Percentiles rank a stretch among this genome's conserved stretches.
Evolutionary conservation across 2,113 vertebrate genomes (phyloP).

Genomic region (Theristicus caerulescens): DNA sequence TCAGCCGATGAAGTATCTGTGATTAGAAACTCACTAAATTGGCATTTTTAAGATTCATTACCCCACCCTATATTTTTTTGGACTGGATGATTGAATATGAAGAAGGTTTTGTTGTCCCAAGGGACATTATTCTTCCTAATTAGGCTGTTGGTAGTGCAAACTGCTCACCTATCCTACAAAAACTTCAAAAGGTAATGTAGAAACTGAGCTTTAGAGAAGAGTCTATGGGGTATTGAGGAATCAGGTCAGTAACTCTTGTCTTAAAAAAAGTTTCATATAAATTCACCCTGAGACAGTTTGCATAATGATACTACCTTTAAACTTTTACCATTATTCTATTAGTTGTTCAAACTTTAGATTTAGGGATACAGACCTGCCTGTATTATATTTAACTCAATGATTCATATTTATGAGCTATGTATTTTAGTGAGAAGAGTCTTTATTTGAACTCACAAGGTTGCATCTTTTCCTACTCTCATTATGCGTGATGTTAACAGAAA

Average conservation of each 20-base stretch:
- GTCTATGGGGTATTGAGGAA: constrained; percentile 58
- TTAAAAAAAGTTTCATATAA: constrained; percentile 51
- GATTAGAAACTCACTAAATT: constrained; percentile 75
- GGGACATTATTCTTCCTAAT: constrained; percentile 59
- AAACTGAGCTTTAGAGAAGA: constrained; percentile 52
- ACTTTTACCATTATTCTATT: neutral
- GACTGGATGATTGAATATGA: constrained; percentile 41
- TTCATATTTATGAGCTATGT: neutral
- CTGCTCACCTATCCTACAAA: constrained; percentile 48
- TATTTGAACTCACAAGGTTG: neutral
- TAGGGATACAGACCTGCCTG: neutral
- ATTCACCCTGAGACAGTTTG: neutral
- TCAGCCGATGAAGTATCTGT: constrained; percentile 77
- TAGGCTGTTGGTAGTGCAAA: constrained; percentile 54
- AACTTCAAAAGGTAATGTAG: constrained; percentile 66
- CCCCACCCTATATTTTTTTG: constrained; percentile 60
- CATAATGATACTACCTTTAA: neutral
- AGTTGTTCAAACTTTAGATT: neutral
- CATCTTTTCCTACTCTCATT: neutral
- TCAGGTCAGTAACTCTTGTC: constrained; percentile 62
- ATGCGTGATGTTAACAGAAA: neutral
- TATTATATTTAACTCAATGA: neutral
- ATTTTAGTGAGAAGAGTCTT: neutral
- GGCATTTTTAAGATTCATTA: constrained; percentile 71
- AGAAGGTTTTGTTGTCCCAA: constrained; percentile 44